Conservation (phyloP, 2,888 invertebrate genomes). For the Cotesia congregata region DNA sequence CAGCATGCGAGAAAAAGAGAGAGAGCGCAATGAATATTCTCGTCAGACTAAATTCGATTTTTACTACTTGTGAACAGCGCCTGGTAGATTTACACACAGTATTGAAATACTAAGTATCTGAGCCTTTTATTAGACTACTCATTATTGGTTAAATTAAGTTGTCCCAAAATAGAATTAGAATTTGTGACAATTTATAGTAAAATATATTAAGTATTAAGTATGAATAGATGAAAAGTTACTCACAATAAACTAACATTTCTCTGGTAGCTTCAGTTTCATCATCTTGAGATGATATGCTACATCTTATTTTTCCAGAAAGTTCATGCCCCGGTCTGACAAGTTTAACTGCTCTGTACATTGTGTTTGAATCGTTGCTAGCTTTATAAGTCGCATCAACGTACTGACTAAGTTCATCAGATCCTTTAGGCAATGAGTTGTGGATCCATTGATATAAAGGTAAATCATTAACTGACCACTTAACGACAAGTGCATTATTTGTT, state of each 20-base stretch:
- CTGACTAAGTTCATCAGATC: slow-evolving; percentile 70
- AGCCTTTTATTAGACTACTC: not conserved
- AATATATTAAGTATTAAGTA: not conserved
- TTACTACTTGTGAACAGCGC: slow-evolving; percentile 31
- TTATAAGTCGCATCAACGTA: slow-evolving; percentile 75
- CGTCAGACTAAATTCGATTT: slow-evolving; percentile 40
- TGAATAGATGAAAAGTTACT: slow-evolving; percentile 46
- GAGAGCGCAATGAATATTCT: slow-evolving; percentile 35
- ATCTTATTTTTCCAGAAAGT: slow-evolving; percentile 81
- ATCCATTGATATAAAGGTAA: slow-evolving; percentile 87
- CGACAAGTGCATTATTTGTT: slow-evolving; percentile 76
- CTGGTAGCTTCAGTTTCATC: slow-evolving; percentile 73
- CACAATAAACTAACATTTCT: slow-evolving; percentile 61
- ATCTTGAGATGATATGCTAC: slow-evolving; percentile 79
- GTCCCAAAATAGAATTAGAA: not conserved
- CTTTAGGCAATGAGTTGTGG: slow-evolving; percentile 78
- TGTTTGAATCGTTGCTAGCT: slow-evolving; percentile 78
- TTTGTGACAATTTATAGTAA: not conserved
- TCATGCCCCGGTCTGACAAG: slow-evolving; percentile 79
- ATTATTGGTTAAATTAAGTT: not conserved
- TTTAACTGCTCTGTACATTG: slow-evolving; percentile 80
- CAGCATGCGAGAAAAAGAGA: not conserved
- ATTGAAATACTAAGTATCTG: not conserved
- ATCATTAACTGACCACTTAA: slow-evolving; percentile 82
- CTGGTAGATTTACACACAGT: not conserved